phyloP scores from a whole-genome alignment of 2,113 vertebrate genomes.

The Sprattus sprattus region DNA sequence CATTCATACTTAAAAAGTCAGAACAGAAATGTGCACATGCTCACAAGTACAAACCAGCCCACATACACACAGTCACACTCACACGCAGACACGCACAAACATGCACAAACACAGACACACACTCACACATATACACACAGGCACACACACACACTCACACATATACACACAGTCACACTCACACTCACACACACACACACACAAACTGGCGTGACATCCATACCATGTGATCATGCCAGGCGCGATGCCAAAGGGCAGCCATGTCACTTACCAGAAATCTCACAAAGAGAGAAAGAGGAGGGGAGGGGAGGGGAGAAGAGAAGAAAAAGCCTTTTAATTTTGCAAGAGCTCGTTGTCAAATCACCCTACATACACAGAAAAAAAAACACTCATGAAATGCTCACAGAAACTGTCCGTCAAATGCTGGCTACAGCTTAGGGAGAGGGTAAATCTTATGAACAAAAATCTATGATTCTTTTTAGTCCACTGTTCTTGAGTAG shows the following conservation, averaged over 20 bases:
- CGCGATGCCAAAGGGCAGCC: slow-evolving; percentile 73
- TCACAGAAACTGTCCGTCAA: slow-evolving; percentile 6
- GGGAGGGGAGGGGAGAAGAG: slow-evolving; percentile 54
- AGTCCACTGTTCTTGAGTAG: background rate
- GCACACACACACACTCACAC: slow-evolving; percentile 47
- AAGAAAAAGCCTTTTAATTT: slow-evolving; percentile 52
- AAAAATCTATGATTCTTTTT: slow-evolving; percentile 38
- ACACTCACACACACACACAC: slow-evolving; percentile 43
- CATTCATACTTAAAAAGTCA: slow-evolving; percentile 67
- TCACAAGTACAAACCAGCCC: slow-evolving; percentile 8
- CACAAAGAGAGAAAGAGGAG: slow-evolving; percentile 45
- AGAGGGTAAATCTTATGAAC: slow-evolving; percentile 53
- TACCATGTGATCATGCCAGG: slow-evolving; percentile 78
- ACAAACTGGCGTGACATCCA: slow-evolving; percentile 65
- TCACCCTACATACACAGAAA: slow-evolving; percentile 45
- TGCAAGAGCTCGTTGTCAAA: slow-evolving; percentile 58
- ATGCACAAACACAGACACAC: background rate
- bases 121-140: slow-evolving; percentile 41
- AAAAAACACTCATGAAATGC: slow-evolving; percentile 1
- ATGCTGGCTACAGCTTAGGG: slow-evolving; percentile 1
- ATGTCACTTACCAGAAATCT: slow-evolving; percentile 80
- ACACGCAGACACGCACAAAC: slow-evolving; percentile 36
- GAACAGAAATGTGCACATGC: slow-evolving; percentile 64
- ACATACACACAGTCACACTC: slow-evolving; percentile 38
- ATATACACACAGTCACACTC: slow-evolving; percentile 45